Evolutionary conservation across 2,113 vertebrate genomes (phyloP).

Genomic region (Chrysemys picta): DNA sequence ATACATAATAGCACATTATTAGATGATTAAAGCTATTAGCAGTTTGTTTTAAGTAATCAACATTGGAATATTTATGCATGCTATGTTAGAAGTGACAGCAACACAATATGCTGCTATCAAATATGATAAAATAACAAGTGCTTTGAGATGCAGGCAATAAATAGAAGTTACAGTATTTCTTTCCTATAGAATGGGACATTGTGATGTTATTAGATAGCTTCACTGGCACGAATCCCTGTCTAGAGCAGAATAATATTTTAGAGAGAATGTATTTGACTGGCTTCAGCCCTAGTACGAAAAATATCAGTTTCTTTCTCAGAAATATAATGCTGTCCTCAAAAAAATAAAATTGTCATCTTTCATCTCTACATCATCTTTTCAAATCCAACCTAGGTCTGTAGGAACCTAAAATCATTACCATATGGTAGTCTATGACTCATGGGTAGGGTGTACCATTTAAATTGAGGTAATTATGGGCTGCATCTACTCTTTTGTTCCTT

Average conservation of each 20-base stretch:
- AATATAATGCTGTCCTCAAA: neutral
- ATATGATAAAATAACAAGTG: neutral
- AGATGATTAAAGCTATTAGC: conserved; percentile 33
- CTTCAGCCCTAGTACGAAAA: neutral
- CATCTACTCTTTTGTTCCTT: neutral
- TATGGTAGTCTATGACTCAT: neutral
- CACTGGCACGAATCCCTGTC: neutral
- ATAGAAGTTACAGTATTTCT: neutral
- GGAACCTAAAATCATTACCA: neutral
- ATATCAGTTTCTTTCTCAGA: neutral
- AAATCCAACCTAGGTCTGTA: neutral
- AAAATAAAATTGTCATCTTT: neutral
- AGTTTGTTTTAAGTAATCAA: conserved; percentile 13
- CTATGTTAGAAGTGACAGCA: neutral
- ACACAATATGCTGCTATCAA: neutral
- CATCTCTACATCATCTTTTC: neutral
- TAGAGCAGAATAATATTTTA: neutral
- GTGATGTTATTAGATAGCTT: neutral
- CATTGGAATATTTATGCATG: conserved; percentile 20
- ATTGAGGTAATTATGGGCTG: neutral
- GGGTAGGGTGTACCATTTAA: neutral
- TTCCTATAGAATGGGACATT: neutral
- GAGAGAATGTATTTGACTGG: neutral
- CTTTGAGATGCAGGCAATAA: neutral
- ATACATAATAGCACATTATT: neutral